Evolutionary conservation across 1,140 invertebrate species (phyloP).

Genomic region (Papilio polytes): DNA sequence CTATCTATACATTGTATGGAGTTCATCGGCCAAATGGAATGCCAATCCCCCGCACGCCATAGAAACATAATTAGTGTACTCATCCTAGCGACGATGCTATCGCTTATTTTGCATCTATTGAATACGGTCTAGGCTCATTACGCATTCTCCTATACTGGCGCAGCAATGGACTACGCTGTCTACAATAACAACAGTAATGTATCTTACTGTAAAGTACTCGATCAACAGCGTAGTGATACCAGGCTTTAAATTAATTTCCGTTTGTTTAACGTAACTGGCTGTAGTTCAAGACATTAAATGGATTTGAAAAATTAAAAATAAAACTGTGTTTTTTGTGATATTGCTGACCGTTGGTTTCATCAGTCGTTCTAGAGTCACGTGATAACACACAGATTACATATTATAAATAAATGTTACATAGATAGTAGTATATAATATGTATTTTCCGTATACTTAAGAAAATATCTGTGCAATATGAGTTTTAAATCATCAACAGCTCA

Average conservation of each 20-base stretch:
- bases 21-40: conserved; percentile 74
- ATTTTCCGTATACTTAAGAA: no score
- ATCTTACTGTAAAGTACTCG: conserved; percentile 37
- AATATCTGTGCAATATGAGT: no score
- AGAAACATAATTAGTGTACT: conserved; percentile 78
- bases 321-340: no score
- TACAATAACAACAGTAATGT: conserved; percentile 15
- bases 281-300: no score
- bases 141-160: conserved; percentile 36
- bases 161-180: conserved; percentile 47
- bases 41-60: conserved; percentile 67
- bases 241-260: conserved; percentile 54
- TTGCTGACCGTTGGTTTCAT: no score
- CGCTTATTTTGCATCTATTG: conserved; percentile 46
- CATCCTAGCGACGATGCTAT: conserved; percentile 59
- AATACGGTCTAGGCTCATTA: conserved; percentile 47
- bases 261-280: conserved; percentile 50
- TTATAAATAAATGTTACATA: no score
- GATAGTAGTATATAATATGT: no score
- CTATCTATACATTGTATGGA: conserved; percentile 44
- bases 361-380: no score
- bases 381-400: no score
- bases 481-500: no score
- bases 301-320: no score
- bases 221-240: conserved; percentile 44